Evolutionary conservation across 1,140 invertebrate species (phyloP), one percentile per base, ranked within the genome.

Genomic region (Apis cerana): DNA sequence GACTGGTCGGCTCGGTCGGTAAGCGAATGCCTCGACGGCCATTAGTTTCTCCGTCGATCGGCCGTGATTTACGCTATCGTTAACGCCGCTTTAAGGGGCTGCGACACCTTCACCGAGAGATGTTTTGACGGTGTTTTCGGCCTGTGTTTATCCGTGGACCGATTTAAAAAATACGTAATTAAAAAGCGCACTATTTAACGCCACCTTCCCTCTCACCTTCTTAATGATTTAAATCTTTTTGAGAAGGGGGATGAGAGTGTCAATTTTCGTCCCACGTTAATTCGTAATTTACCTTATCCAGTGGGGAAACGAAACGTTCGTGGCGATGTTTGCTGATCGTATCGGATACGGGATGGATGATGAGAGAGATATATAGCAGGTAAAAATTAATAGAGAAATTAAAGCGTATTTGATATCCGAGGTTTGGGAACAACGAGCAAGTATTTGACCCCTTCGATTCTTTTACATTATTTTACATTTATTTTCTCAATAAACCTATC

Each of bases 61-160:
- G 17, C 21, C 65, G 77, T 83, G 80, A 84, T 88, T 88, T 82
- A 86, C 86, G 67, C 77, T 83, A 81, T 85, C 81, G 78, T 89
- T 86, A 82, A 71, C 84, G 52, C n/a, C 54, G 68, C 69, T 87
- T 43, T 80, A 85, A 87, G 62, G 27, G 21, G 52, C 80, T 52
- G 80, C 69, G 80, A 88, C 50, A 81, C 87, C 65, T 27, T 67
- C n/a, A 0, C 54, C 15, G 61, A 43, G 50, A 74, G 59, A 52
- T 70, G 54, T 74, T 86, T 86, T 80, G 75, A 82, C 79, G 75
- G 52, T 48, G 23, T 19, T 19, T 43, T 7, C 33, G 33, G 33
- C 33, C 33, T 7, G 33, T 43, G 33, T 43, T 43, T 43, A 43
- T 33, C 33, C 33, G 33, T 4, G 33, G 59, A 8, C 56, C 56